Evolutionary conservation across 2,113 vertebrate genomes (phyloP), one percentile per base, ranked within the genome.

Genomic region (Pachyramphus minor): DNA sequence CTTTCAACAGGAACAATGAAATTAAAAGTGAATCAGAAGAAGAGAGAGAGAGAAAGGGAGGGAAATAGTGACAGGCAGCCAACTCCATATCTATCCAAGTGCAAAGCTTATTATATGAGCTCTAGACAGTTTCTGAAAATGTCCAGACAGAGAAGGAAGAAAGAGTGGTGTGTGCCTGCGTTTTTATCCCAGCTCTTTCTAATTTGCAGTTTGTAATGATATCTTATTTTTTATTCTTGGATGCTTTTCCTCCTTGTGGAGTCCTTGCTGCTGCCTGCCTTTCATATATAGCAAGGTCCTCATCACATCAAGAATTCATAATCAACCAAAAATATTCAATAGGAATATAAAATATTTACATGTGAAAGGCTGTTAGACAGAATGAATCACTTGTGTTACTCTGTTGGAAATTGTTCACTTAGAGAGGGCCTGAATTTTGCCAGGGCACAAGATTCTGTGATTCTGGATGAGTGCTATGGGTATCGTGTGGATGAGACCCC

Each of bases 331-430:
- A 98, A 98, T 98, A 98, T 97, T 98, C 97, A 97, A 97, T 98
- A 97, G 96, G 96, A 96, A 97, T 96, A 98, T 98, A 97, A 98
- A 98, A 98, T 98, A 98, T 98, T 98, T 98, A 98, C 97, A 97
- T 92, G 96, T 45, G 67, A 97, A 97, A 97, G 87, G 24, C 95
- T 95, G 92, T 96, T 88, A 84, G 60, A 96, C 96, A 95, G 93
- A 97, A 97, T 95, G 85, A 97, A 95, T 95, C 88, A 68, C 78
- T 96, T 55, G 62, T 91, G 92, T 93, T 96, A 89, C 95, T 95
- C 88, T 55, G 64, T 19, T 68, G 72, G 77, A 94, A 95, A 91
- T 42, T 12, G 55, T 94, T 96, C 93, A 45, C 64, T 95, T 89
- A 87, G 72, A 90, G 75, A 94, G 59, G 58, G 72, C 53, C 68